A percentile compares a stretch with the other conserved stretches of the same genome.
These are phyloP conservation scores for Recurvirostra avosetta DNA, from an alignment of 2,113 vertebrate species.

Conservation along the genomic window DNA sequence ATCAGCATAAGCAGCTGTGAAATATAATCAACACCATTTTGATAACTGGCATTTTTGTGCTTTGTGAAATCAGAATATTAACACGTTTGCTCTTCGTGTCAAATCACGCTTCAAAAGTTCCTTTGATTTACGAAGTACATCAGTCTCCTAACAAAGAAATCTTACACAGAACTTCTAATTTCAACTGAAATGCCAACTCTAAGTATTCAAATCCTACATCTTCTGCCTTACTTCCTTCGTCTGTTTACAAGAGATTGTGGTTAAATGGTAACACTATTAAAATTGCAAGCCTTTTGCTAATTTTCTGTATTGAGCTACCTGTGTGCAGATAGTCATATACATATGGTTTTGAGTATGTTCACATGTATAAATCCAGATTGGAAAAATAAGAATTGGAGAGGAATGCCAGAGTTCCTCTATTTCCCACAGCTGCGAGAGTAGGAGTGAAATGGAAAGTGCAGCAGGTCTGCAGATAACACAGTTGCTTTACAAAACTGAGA, in stretches of 20 bases:
- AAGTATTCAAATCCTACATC: neutral
- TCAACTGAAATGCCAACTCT: neutral
- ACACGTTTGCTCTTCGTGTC: neutral
- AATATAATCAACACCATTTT: constrained; percentile 56
- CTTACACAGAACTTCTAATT: neutral
- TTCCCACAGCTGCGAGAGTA: neutral
- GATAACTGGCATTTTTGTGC: constrained; percentile 14
- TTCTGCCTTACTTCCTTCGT: neutral
- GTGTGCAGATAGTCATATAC: neutral
- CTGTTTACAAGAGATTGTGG: neutral
- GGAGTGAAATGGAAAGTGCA: neutral
- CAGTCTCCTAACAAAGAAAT: neutral
- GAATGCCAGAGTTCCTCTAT: neutral
- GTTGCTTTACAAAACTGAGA: neutral
- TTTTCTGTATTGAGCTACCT: neutral
- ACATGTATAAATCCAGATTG: fast-evolving
- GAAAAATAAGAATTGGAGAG: neutral
- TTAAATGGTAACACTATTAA: neutral
- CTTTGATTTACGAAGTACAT: constrained; percentile 9
- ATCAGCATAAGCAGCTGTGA: constrained; percentile 51
- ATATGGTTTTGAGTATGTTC: neutral
- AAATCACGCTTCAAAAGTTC: constrained; percentile 29
- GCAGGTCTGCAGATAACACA: neutral
- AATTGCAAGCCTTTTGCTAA: neutral
- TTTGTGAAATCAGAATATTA: constrained; percentile 37